phyloP scores from a whole-genome alignment of 1,140 invertebrate genomes.

The Melipona quadrifasciata region DNA sequence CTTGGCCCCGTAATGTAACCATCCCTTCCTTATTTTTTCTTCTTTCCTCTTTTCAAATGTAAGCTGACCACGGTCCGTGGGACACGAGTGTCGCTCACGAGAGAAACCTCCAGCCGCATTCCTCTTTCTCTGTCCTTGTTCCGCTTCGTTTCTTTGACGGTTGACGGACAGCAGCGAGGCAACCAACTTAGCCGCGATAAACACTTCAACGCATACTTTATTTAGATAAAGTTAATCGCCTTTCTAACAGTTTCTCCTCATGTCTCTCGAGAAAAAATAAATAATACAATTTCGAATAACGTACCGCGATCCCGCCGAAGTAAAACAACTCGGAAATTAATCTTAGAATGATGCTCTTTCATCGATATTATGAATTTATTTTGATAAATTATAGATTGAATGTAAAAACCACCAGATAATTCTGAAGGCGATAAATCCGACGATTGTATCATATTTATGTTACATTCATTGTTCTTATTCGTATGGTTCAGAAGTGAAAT shows the following conservation, averaged over 20 bases:
- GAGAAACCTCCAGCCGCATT: constrained; percentile 41
- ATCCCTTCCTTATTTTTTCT: constrained; percentile 54
- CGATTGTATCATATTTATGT: background rate
- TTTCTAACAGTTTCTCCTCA: constrained; percentile 23
- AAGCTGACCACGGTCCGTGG: constrained; percentile 49
- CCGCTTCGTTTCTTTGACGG: constrained; percentile 60
- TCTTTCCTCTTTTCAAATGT: constrained; percentile 39
- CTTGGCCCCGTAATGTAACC: constrained; percentile 55
- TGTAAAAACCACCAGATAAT: background rate
- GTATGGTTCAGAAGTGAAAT: background rate
- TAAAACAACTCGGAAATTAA: background rate
- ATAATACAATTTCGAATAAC: background rate
- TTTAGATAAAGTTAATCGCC: constrained; percentile 72
- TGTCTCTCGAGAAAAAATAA: constrained; percentile 19
- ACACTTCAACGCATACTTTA: constrained; percentile 65
- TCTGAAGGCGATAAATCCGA: background rate
- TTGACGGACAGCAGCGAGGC: constrained; percentile 60
- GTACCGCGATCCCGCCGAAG: too few relatives aligned
- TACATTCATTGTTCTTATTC: background rate
- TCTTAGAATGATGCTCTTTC: background rate
- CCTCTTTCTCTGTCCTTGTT: constrained; percentile 8
- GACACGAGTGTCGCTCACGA: constrained; percentile 40
- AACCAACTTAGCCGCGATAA: constrained; percentile 73
- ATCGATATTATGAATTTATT: background rate
- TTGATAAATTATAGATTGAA: background rate